Base-by-base conservation (phyloP, 1,140 invertebrate species). In the Tetramorium parvispinum region DNA sequence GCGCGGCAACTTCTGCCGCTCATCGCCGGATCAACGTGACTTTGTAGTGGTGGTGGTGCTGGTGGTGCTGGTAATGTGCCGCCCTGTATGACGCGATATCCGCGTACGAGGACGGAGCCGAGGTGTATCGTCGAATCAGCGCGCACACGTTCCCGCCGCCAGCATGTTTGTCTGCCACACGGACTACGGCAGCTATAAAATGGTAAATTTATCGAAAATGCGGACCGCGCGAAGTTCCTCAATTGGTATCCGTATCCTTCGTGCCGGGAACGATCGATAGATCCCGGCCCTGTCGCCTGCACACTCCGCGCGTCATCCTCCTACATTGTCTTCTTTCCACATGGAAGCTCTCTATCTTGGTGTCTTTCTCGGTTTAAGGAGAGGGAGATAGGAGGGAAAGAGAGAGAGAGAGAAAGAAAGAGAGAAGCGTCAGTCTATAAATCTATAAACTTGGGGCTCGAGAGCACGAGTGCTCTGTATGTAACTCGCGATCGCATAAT, bases 181-280 rank as follows among this genome's bases (percentile, higher is more conserved):
- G 1, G 92, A 93, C 86, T 94, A 94, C 86, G 89, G 77, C 66
- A 87, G 83, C 87, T 91, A 91, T 78, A 94, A 85, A 93, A 94
- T 92, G 93, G 93, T 94, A 93, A 82, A 89, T 85, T 73, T 68
- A 43, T n/a, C 24, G 51, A 82, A 59, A 81, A 77, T 32, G 24
- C 63, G 46, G 24, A 51, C 55, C 10, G 32, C 40, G 53, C 43
- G 10, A 21, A 21, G 43, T 53, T 5, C 21, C 49, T 43, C 65
- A 63, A 81, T 71, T 43, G 18, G 18, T 49, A 21, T 46, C 53
- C 32, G 40, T 37, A 21, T n/a, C 10, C 7, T 53, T 16, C 24
- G 2, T 4, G 4, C 5, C 37, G 49, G 6, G 10, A 27, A 13
- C 78, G 66, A 73, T 73, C 79, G 66, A 82, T 82, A 73, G 79